phyloP scores from a whole-genome alignment of 2,797 vertebrate species.

The Monodelphis domestica region DNA sequence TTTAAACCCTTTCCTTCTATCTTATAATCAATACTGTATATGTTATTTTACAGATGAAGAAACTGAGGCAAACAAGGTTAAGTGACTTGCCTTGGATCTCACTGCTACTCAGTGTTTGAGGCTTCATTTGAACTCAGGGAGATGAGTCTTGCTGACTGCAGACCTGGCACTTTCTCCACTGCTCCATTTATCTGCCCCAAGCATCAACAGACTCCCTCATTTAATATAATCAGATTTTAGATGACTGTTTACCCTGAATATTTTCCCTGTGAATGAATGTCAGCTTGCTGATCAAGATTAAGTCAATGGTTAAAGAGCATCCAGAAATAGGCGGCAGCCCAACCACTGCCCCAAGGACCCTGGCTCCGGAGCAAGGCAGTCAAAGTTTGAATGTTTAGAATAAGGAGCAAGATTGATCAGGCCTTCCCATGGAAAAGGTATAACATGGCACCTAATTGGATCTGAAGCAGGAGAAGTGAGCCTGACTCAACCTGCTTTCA shows the following conservation, averaged over 20 bases:
- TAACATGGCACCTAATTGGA: slow-evolving; percentile 31
- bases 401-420: slow-evolving; percentile 33
- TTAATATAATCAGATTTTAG: slow-evolving; percentile 23
- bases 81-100: neutral
- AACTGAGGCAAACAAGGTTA: neutral
- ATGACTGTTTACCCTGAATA: neutral
- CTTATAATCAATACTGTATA: too few species aligned
- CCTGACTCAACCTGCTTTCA: slow-evolving; percentile 51
- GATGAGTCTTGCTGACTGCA: neutral
- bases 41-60: neutral
- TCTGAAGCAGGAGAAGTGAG: slow-evolving; percentile 51
- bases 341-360: neutral
- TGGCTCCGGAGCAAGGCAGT: neutral
- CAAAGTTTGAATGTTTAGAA: neutral
- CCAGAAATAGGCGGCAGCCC: neutral
- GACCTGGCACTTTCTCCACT: neutral
- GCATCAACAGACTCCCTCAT: neutral
- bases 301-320: neutral
- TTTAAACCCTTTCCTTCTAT: too few species aligned
- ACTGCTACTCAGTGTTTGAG: neutral
- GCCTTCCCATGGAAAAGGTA: neutral
- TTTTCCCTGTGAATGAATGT: slow-evolving; percentile 38
- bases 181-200: neutral
- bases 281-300: neutral
- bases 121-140: neutral